phyloP scores from a whole-genome alignment of 2,888 invertebrate genomes.

The Campoletis raptor region DNA sequence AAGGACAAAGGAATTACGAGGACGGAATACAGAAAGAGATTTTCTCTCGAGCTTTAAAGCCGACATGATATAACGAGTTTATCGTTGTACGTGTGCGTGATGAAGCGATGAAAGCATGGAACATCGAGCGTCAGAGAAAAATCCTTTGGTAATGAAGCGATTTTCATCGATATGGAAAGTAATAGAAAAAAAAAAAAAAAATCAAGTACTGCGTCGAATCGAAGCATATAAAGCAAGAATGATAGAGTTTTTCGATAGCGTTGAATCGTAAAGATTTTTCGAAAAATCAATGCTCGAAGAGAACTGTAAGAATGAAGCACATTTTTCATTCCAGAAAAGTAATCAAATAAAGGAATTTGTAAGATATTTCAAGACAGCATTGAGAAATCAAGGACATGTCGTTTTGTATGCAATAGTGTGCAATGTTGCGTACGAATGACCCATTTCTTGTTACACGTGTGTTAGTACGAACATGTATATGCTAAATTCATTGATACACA shows the following conservation, averaged over 20 bases:
- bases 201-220: background rate
- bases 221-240: background rate
- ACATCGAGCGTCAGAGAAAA: constrained; percentile 33
- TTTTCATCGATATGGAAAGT: constrained; percentile 43
- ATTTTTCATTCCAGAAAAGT: background rate
- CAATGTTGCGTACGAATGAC: background rate
- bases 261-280: background rate
- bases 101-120: constrained; percentile 26
- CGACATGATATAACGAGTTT: constrained; percentile 37
- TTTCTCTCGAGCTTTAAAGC: constrained; percentile 30
- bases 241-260: background rate
- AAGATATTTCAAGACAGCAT: background rate
- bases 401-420: background rate
- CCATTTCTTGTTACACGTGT: background rate
- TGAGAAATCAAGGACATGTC: background rate
- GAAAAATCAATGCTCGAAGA: constrained; percentile 3
- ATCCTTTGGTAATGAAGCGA: constrained; percentile 46
- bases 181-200: constrained; percentile 9
- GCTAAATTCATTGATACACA: background rate
- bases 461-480: background rate
- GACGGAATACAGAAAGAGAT: background rate
- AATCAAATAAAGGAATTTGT: background rate
- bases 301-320: background rate
- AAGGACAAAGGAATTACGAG: constrained; percentile 9
- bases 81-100: constrained; percentile 14